Percentiles rank a stretch among this genome's conserved stretches.
These are phyloP conservation scores for Menidia menidia DNA, from an alignment of 2,797 vertebrate species.

Conservation along the genomic window DNA sequence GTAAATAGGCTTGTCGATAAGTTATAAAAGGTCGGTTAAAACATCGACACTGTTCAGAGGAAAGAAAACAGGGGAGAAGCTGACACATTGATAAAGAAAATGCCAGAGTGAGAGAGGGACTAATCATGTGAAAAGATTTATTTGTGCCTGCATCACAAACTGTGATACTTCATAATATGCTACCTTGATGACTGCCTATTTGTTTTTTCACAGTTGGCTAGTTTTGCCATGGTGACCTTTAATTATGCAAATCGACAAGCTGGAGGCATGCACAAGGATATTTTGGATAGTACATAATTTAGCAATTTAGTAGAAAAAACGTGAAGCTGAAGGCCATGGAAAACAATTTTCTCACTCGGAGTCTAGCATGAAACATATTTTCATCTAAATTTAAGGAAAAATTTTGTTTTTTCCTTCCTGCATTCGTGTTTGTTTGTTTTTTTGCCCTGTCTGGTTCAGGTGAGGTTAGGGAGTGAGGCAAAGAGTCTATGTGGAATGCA, in stretches of 20 bases:
- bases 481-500: too few species aligned
- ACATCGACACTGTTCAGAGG: background rate
- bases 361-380: too few species aligned
- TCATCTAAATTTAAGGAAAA: too few species aligned
- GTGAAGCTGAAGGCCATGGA: background rate
- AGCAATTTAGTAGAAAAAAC: background rate
- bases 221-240: background rate
- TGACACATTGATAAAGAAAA: slow-evolving; percentile 9
- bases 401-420: too few species aligned
- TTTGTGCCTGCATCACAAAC: background rate
- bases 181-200: background rate
- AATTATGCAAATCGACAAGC: background rate
- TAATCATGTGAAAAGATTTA: background rate
- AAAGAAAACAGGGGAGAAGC: slow-evolving; percentile 1
- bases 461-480: too few species aligned
- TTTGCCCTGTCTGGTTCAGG: too few species aligned
- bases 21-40: slow-evolving; percentile 19
- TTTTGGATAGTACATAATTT: background rate
- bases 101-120: background rate
- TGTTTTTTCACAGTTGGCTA: background rate
- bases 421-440: too few species aligned
- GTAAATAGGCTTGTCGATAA: slow-evolving; percentile 19
- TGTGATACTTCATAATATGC: background rate
- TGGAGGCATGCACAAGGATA: background rate
- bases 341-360: background rate